phyloP scores from a whole-genome alignment of 2,888 invertebrate species.

The Steinernema scapterisci region DNA sequence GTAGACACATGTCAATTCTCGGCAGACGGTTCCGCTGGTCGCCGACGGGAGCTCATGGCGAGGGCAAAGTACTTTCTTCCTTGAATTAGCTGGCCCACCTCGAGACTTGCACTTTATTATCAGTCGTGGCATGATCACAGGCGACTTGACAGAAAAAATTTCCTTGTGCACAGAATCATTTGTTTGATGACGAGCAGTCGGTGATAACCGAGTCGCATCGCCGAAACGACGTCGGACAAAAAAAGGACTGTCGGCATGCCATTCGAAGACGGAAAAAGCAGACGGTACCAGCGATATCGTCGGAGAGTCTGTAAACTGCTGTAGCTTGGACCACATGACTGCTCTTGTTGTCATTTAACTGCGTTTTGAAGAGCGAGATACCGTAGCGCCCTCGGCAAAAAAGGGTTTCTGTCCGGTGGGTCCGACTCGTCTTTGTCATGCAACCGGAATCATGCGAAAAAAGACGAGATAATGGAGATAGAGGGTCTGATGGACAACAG shows the following conservation, averaged over 20 bases:
- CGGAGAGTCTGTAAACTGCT: background rate
- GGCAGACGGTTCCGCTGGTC: conserved; percentile 13
- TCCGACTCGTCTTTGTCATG: too few species aligned
- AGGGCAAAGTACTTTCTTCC: conserved; percentile 27
- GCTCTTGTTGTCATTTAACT: background rate
- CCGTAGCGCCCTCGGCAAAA: background rate
- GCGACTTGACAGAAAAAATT: conserved; percentile 25
- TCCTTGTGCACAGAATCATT: conserved; percentile 29
- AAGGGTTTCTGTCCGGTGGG: background rate
- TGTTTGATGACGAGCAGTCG: background rate
- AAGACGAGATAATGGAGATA: too few species aligned
- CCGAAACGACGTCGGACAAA: conserved; percentile 24
- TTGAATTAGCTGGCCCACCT: conserved; percentile 21
- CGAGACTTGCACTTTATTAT: conserved; percentile 31
- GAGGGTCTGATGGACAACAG: too few species aligned
- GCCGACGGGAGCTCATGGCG: background rate
- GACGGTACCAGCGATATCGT: background rate
- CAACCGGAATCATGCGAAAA: too few species aligned
- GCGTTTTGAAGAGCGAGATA: background rate
- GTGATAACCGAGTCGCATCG: conserved; percentile 14
- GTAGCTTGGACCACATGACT: background rate
- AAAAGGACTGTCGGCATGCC: conserved; percentile 6
- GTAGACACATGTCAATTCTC: conserved; percentile 23
- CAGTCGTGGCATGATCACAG: conserved; percentile 23
- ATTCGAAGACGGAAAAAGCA: background rate